Percentiles rank a stretch among this genome's conserved stretches.
phyloP scores from a whole-genome alignment of 2,113 vertebrate genomes.

The Phainopepla nitens region DNA sequence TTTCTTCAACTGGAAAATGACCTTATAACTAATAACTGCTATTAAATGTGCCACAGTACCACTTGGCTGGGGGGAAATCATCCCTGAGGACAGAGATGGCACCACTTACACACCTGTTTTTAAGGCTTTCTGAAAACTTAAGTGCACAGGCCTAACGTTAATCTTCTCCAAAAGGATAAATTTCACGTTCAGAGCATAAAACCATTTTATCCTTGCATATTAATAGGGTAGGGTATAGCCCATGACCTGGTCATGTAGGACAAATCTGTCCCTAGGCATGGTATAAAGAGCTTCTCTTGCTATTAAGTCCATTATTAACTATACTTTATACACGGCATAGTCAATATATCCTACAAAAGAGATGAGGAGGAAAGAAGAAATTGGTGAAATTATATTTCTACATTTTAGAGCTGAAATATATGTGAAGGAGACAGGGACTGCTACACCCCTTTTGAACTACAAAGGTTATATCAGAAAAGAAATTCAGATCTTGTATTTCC shows the following conservation, averaged over 20 bases:
- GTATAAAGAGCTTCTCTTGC: constrained; percentile 8
- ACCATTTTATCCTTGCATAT: constrained; percentile 34
- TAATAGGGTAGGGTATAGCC: not conserved
- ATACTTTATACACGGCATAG: not conserved
- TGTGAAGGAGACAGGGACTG: not conserved
- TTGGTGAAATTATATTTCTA: not conserved
- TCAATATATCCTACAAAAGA: not conserved
- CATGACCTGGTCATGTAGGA: constrained; percentile 27
- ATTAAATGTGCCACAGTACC: not conserved
- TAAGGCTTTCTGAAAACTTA: constrained; percentile 49
- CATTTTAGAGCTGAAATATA: not conserved
- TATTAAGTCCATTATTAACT: constrained; percentile 9
- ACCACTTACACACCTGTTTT: constrained; percentile 37
- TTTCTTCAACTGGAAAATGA: not conserved
- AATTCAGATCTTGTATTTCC: not conserved
- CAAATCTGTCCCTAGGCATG: not conserved
- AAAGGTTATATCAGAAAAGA: not conserved
- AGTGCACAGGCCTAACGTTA: constrained; percentile 43
- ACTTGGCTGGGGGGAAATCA: not conserved
- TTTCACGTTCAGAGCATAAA: constrained; percentile 37
- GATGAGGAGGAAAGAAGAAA: not conserved
- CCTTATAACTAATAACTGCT: not conserved
- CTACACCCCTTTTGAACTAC: not conserved
- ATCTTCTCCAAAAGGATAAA: constrained; percentile 45
- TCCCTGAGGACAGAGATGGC: constrained; percentile 57